A percentile compares a stretch with the other conserved stretches of the same genome.
Conservation (phyloP, 2,888 invertebrate genomes). For the Agrotis exclamationis region DNA sequence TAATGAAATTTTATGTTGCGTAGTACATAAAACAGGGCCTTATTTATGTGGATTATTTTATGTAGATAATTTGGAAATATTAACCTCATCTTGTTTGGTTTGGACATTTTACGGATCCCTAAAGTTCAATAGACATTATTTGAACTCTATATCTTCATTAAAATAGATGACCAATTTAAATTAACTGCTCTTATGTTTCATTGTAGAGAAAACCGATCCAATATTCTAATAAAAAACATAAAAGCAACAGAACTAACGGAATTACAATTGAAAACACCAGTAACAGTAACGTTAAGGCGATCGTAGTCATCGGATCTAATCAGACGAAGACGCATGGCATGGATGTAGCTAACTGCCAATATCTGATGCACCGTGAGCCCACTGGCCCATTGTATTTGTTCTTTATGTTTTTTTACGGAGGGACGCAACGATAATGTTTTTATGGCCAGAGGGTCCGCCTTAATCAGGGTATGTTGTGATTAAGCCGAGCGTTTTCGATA, state of each 20-base stretch:
- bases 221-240: conserved; percentile 62
- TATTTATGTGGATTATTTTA: conserved; percentile 50
- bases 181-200: conserved; percentile 8
- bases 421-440: conserved; percentile 90
- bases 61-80: conserved; percentile 25
- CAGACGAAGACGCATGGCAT: conserved; percentile 83
- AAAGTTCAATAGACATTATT: neutral
- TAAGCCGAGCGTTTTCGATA: conserved; percentile 82
- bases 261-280: conserved; percentile 82
- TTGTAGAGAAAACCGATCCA: conserved; percentile 13
- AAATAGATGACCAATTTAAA: conserved; percentile 17
- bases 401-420: conserved; percentile 90
- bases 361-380: conserved; percentile 87
- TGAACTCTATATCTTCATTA: neutral
- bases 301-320: conserved; percentile 78
- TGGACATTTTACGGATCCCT: neutral
- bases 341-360: conserved; percentile 89
- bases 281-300: conserved; percentile 67
- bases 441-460: conserved; percentile 88
- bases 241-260: conserved; percentile 67
- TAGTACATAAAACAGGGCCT: conserved; percentile 52
- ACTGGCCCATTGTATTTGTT: conserved; percentile 87
- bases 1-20: conserved; percentile 67
- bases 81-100: neutral
- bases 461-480: conserved; percentile 90